Percentiles rank a stretch among this genome's conserved stretches.
Evolutionary conservation across 53 echinoderm and acorn worm species (phyloP).

Genomic region (Holothuria leucospilota): DNA sequence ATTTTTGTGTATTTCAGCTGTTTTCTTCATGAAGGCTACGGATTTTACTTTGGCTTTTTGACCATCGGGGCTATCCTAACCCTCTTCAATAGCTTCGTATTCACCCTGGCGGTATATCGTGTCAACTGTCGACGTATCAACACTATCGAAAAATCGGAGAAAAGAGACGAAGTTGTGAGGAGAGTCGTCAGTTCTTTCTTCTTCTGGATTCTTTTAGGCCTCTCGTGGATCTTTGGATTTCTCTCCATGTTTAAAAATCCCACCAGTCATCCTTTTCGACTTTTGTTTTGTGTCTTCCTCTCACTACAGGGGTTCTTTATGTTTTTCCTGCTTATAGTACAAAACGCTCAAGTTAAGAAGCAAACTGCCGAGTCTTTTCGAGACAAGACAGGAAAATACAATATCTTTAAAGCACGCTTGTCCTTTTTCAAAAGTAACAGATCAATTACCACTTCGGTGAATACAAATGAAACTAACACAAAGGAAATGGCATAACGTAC

Average conservation of each 20-base stretch:
- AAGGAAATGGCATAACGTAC: too few relatives aligned
- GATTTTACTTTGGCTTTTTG: constrained; percentile 27
- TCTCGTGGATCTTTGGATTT: constrained; percentile 20
- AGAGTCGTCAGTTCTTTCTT: neutral
- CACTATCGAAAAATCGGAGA: neutral
- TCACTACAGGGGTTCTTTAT: constrained; percentile 26
- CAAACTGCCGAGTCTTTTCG: neutral
- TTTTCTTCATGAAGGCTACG: constrained; percentile 28
- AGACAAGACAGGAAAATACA: neutral
- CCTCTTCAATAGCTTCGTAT: neutral
- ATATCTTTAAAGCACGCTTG: neutral
- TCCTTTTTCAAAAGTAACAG: too few relatives aligned
- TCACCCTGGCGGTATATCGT: constrained; percentile 24
- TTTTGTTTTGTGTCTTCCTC: constrained; percentile 30
- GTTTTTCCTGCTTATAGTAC: constrained; percentile 8
- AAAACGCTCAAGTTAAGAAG: constrained; percentile 16
- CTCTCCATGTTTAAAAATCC: neutral
- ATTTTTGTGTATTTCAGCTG: constrained; percentile 6
- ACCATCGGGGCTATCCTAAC: neutral
- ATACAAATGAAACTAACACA: too few relatives aligned
- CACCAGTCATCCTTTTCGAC: neutral
- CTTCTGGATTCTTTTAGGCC: constrained; percentile 38
- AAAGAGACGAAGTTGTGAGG: neutral
- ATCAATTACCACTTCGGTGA: too few relatives aligned
- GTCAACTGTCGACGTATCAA: constrained; percentile 9